Evolutionary conservation across 2,888 invertebrate species (phyloP).

Genomic region (Pterostichus niger): DNA sequence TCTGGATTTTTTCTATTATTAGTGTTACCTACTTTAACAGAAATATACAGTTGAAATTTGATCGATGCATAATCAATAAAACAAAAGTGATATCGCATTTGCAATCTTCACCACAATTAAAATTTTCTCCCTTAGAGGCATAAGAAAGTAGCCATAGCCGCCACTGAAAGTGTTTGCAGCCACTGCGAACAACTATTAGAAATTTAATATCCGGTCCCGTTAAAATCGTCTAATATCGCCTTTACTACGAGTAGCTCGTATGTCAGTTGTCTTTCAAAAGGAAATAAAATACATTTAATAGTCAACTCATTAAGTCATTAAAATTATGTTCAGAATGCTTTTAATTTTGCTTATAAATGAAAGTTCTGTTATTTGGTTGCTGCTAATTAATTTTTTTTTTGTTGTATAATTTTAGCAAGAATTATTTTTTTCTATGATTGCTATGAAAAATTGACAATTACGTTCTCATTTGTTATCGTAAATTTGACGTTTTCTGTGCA

Average conservation of each 20-base stretch:
- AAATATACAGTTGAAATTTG: constrained; percentile 18
- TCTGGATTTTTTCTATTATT: too few relatives aligned
- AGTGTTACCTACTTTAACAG: constrained; percentile 5
- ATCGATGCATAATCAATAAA: constrained; percentile 40
- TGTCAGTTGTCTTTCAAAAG: background rate
- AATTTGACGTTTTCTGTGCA: too few relatives aligned
- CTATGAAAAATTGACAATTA: too few relatives aligned
- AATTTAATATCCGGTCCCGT: constrained; percentile 11
- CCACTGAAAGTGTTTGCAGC: constrained; percentile 2
- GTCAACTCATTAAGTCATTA: background rate
- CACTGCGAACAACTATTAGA: background rate
- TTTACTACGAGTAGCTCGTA: background rate
- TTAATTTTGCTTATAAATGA: background rate
- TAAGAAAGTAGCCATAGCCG: background rate
- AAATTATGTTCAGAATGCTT: background rate
- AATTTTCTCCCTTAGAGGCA: constrained; percentile 31
- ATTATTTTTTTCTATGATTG: too few relatives aligned
- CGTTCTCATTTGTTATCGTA: too few relatives aligned
- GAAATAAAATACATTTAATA: background rate
- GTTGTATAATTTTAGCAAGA: too few relatives aligned
- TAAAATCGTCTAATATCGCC: background rate
- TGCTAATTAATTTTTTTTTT: too few relatives aligned
- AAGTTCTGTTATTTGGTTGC: background rate
- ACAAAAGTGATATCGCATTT: constrained; percentile 30
- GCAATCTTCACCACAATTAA: constrained; percentile 19